A percentile compares a stretch with the other conserved stretches of the same genome.
These are phyloP conservation scores for Scaptodrosophila latifasciaeformis DNA, from an alignment of 2,888 invertebrate species.

Conservation along the genomic window DNA sequence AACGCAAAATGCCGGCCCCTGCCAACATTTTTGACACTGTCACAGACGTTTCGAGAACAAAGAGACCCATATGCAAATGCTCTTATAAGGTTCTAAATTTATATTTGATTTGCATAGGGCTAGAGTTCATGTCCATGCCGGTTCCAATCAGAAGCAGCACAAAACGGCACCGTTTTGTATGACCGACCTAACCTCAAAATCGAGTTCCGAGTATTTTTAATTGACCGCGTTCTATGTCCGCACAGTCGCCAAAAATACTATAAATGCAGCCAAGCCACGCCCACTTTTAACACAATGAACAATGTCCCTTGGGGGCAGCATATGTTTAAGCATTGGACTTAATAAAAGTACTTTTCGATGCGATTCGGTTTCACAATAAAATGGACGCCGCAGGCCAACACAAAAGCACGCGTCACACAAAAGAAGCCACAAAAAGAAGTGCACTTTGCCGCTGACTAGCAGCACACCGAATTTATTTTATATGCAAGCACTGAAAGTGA, in stretches of 20 bases:
- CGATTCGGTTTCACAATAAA: slow-evolving; percentile 20
- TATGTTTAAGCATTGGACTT: slow-evolving; percentile 5
- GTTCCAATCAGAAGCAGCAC: not conserved
- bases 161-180: too few relatives aligned
- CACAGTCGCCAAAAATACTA: slow-evolving; percentile 30
- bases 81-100: slow-evolving; percentile 11
- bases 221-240: slow-evolving; percentile 13
- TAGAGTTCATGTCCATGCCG: slow-evolving; percentile 20
- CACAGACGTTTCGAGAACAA: slow-evolving; percentile 7
- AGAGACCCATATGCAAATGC: slow-evolving; percentile 15
- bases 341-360: slow-evolving; percentile 2
- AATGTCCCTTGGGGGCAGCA: not conserved
- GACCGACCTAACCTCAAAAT: slow-evolving; percentile 61
- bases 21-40: not conserved
- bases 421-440: slow-evolving; percentile 58
- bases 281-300: slow-evolving; percentile 23
- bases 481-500: not conserved
- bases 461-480: slow-evolving; percentile 1
- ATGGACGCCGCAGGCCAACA: slow-evolving; percentile 47
- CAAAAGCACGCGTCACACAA: slow-evolving; percentile 58
- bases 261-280: slow-evolving; percentile 54
- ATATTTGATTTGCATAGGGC: slow-evolving; percentile 30
- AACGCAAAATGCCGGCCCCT: slow-evolving; percentile 26
- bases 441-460: not conserved
- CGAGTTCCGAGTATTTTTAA: slow-evolving; percentile 15